Conservation (phyloP, 2,797 vertebrate genomes). For the Masticophis lateralis region DNA sequence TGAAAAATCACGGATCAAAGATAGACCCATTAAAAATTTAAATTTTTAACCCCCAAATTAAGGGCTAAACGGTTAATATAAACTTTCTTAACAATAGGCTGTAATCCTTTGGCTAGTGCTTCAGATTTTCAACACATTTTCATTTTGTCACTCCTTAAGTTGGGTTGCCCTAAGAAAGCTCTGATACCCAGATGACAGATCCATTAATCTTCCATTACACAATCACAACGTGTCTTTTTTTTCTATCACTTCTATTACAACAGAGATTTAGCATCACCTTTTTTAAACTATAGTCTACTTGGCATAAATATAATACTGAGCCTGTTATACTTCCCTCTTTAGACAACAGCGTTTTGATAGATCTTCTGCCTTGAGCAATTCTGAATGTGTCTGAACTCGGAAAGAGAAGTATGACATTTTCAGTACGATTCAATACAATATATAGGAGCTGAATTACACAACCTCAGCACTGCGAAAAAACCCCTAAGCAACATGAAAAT, state of each 20-base stretch:
- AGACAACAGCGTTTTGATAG: neutral
- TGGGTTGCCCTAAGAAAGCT: neutral
- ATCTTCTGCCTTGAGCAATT: neutral
- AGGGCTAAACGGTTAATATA: conserved; percentile 21
- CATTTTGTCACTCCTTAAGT: conserved; percentile 29
- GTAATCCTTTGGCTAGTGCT: conserved; percentile 9
- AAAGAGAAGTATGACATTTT: neutral
- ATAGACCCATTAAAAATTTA: neutral
- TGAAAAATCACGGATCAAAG: neutral
- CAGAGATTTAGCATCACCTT: neutral
- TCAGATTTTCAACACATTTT: conserved; percentile 30
- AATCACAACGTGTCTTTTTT: neutral
- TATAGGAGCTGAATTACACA: neutral
- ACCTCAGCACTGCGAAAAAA: neutral
- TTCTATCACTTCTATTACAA: neutral
- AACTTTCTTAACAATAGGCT: neutral
- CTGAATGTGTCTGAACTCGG: neutral
- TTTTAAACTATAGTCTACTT: neutral
- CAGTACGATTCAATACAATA: neutral
- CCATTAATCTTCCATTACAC: conserved; percentile 24
- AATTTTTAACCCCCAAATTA: neutral
- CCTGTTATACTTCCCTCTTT: neutral
- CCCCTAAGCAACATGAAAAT: neutral
- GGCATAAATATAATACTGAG: neutral
- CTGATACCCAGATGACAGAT: neutral